These are phyloP conservation scores for Girardinus metallicus DNA, from an alignment of 2,797 vertebrate genomes.

Conservation along the genomic window DNA sequence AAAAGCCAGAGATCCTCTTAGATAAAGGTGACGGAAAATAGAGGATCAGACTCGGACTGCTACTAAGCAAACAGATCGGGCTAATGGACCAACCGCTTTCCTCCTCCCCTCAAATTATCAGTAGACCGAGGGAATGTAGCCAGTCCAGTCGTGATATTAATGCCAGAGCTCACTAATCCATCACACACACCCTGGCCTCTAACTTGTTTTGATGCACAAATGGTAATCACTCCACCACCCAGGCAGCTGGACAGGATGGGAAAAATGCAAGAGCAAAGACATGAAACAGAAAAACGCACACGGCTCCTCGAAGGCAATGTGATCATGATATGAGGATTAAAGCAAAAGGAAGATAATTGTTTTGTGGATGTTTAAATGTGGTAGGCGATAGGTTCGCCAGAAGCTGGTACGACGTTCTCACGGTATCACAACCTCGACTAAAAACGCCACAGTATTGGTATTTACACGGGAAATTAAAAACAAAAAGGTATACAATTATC, in stretches of 20 bases:
- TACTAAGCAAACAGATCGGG: conserved; percentile 93
- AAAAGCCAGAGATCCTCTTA: conserved; percentile 88
- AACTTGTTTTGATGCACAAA: conserved; percentile 68
- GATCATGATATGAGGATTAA: conserved; percentile 1
- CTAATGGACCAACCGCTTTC: conserved; percentile 89
- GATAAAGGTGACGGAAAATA: conserved; percentile 88
- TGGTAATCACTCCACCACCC: conserved; percentile 92
- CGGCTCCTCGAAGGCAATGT: conserved; percentile 14
- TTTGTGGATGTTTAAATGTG: background rate
- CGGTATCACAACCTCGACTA: background rate
- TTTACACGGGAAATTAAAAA: background rate
- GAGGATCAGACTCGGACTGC: conserved; percentile 88
- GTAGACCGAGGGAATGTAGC: conserved; percentile 87
- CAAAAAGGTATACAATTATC: background rate
- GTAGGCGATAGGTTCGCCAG: background rate
- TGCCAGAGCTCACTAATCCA: conserved; percentile 92
- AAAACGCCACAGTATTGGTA: background rate
- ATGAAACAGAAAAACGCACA: conserved; percentile 63
- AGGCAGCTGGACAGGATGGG: conserved; percentile 83
- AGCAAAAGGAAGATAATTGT: background rate
- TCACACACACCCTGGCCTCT: conserved; percentile 87
- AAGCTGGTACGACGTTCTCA: background rate
- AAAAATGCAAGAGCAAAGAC: conserved; percentile 78
- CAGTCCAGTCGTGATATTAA: conserved; percentile 84
- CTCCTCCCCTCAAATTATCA: conserved; percentile 97